Base-by-base conservation (phyloP, 2,888 invertebrate species). In the Trichopria drosophilae region DNA sequence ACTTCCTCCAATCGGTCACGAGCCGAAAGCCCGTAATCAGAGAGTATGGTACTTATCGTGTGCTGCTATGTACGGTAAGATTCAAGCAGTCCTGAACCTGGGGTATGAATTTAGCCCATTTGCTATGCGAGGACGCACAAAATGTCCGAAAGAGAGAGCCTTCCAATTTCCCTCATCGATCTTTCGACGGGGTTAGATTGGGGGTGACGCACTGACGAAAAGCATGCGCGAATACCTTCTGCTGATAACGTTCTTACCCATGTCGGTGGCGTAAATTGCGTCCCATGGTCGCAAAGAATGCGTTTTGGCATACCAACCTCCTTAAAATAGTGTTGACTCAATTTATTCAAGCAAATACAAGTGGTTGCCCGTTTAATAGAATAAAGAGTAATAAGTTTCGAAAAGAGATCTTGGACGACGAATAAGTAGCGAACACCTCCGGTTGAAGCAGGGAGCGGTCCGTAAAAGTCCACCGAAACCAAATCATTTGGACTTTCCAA, bases 391-490 rank as follows among this genome's bases (percentile, higher is more conserved):
- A 39, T 24, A 3, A 39, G 22, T 10, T 47, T 47, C 1, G 39
- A 31, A 18, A 47, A 39, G 1, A 39, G 3, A 23, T 32, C 40
- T 3, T 18, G 34, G 1, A 39, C 2, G 3, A 39, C 39, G 9
- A 39, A 39, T 3, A 46, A 23, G 29, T 46, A 31, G 12, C 31
- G 19, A 1, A 31, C 39, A 3, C 23, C 23, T 10, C 1, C 46
- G 1, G 6, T 6, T 7, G 31, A 20, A 1, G 2, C 6, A n/a
- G 28, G 28, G n/a, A 26, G 15, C 10, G 40, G 26, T 2, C 40
- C 28, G 19, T 23, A 40, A 40, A 40, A 40, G 26, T 40, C 26
- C 3, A 40, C 40, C 3, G 40, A 12, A 9, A 44, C n/a, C 4
- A 44, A 9, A 7, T 44, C 23, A 34, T 35, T 44, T 6, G 32